Conservation (phyloP, 2,797 vertebrate genomes). For the Bradypodion pumilum region DNA sequence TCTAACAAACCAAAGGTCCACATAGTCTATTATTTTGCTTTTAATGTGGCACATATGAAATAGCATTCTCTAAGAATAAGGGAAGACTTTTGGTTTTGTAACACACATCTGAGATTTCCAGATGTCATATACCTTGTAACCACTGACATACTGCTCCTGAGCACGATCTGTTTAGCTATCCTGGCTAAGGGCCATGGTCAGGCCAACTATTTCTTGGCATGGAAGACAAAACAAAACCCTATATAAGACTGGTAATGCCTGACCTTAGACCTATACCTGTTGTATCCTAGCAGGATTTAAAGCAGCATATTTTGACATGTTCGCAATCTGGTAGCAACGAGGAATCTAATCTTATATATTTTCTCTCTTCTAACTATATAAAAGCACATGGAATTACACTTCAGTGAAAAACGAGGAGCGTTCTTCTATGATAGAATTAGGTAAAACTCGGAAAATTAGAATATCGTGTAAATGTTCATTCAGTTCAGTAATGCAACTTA, state of each 20-base stretch:
- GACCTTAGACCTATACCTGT: not conserved
- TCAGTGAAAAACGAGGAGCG: not conserved
- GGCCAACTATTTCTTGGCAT: not conserved
- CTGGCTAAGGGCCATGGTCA: not conserved
- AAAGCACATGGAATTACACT: constrained; percentile 13
- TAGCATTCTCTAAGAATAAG: not conserved
- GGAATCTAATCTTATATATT: not conserved
- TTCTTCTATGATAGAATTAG: not conserved
- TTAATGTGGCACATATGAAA: not conserved
- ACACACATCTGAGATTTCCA: not conserved
- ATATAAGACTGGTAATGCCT: not conserved
- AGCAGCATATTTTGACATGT: not conserved
- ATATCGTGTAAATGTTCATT: too few species aligned
- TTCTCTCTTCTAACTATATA: not conserved
- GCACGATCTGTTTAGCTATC: not conserved
- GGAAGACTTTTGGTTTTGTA: not conserved
- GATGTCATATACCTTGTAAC: not conserved
- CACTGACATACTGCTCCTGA: not conserved
- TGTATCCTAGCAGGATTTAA: not conserved
- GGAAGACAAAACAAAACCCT: not conserved
- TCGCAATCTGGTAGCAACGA: constrained; percentile 26
- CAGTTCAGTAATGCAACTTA: too few species aligned
- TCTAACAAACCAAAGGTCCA: not conserved
- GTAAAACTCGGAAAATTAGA: too few species aligned
- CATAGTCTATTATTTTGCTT: not conserved